These are phyloP conservation scores for Allygus modestus DNA, from an alignment of 2,888 invertebrate genomes.

Conservation along the genomic window DNA sequence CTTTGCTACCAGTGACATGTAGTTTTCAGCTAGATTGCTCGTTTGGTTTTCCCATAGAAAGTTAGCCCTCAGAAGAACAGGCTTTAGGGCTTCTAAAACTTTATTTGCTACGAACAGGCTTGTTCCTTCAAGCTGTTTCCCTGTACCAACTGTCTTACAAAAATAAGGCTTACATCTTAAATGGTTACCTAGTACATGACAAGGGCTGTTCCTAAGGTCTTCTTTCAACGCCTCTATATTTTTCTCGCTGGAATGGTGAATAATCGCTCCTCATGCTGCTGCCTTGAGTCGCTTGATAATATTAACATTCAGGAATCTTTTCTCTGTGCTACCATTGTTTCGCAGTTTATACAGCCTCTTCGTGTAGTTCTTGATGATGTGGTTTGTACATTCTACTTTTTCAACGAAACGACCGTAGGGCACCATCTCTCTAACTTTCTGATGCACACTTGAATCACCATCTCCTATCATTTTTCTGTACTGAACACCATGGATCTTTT, in stretches of 20 bases:
- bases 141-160: neutral
- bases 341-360: conserved; percentile 52
- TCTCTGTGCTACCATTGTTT: conserved; percentile 47
- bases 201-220: conserved; percentile 58
- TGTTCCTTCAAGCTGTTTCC: conserved; percentile 38
- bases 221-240: conserved; percentile 57
- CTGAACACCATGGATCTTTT: no score
- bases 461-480: no score
- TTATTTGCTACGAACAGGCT: conserved; percentile 39
- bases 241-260: conserved; percentile 42
- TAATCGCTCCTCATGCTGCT: conserved; percentile 42
- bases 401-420: conserved; percentile 31
- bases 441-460: no score
- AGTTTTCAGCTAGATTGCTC: conserved; percentile 64
- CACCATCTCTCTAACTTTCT: no score
- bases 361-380: conserved; percentile 61
- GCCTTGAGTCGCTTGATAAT: conserved; percentile 57
- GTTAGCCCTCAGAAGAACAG: conserved; percentile 55
- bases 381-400: conserved; percentile 54
- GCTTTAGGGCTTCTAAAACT: conserved; percentile 56
- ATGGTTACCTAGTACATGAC: conserved; percentile 62
- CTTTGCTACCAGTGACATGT: conserved; percentile 63
- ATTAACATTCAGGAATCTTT: conserved; percentile 40
- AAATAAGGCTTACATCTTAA: conserved; percentile 40
- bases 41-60: conserved; percentile 59